phyloP scores from a whole-genome alignment of 1,140 invertebrate species.

The Steinernema feltiae region DNA sequence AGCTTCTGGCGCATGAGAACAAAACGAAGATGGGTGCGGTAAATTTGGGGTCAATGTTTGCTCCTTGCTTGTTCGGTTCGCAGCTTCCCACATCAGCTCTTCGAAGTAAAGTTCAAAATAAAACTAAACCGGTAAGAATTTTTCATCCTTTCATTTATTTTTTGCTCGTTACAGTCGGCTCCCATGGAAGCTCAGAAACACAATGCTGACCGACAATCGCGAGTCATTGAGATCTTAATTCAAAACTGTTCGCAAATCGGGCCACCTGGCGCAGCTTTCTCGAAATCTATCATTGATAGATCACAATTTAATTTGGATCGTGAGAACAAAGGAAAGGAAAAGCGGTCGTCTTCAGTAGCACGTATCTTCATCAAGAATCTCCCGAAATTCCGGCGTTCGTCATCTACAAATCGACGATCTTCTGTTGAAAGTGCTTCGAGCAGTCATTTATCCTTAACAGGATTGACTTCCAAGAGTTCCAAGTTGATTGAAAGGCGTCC shows the following conservation, averaged over 20 bases:
- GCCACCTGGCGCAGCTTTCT: background rate
- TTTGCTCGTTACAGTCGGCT: background rate
- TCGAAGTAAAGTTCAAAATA: background rate
- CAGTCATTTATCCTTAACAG: background rate
- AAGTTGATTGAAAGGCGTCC: background rate
- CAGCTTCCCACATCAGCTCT: background rate
- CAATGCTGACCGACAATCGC: background rate
- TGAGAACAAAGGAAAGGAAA: background rate
- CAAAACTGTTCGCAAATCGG: background rate
- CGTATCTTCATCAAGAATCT: background rate
- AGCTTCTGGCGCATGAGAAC: background rate
- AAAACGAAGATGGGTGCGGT: background rate
- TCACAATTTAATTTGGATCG: background rate
- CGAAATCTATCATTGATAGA: too few relatives aligned
- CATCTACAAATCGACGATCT: background rate
- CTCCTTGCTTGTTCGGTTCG: background rate
- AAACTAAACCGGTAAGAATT: background rate
- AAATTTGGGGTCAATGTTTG: background rate
- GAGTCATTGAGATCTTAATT: background rate
- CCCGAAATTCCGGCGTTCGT: background rate
- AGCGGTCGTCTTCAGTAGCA: background rate
- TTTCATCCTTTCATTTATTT: conserved; percentile 1
- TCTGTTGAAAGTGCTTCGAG: background rate
- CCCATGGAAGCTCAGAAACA: background rate
- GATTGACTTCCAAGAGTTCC: background rate